Evolutionary conservation across 1,140 invertebrate species (phyloP).

Genomic region (Rhagoletis zephyria): DNA sequence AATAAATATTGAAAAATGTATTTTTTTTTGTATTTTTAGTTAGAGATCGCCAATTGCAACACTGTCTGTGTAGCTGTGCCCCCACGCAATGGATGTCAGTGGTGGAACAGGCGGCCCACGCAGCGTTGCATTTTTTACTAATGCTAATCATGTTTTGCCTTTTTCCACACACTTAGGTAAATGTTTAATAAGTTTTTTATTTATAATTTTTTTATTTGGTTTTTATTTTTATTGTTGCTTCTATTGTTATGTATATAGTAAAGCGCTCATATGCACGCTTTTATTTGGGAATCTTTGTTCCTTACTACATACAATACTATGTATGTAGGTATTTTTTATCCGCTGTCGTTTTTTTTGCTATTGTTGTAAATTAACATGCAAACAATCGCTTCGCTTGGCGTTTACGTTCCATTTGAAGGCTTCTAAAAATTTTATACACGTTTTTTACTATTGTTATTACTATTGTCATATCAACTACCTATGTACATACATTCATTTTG

Average conservation of each 20-base stretch:
- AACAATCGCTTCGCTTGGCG: slow-evolving; percentile 1
- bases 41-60: not conserved
- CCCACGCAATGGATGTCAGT: too few species aligned
- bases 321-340: not conserved
- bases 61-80: too few species aligned
- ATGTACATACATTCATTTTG: not conserved
- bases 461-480: not conserved
- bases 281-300: not conserved
- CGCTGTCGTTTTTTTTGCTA: not conserved
- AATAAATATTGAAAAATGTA: not conserved
- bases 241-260: not conserved
- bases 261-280: not conserved
- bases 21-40: not conserved
- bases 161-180: not conserved
- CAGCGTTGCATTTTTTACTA: too few species aligned
- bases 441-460: not conserved
- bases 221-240: not conserved
- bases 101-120: too few species aligned
- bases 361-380: slow-evolving; percentile 30
- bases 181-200: not conserved
- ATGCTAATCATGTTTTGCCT: not conserved
- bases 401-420: slow-evolving; percentile 1
- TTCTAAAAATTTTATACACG: not conserved
- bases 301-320: not conserved
- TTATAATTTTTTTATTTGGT: not conserved